A percentile compares a stretch with the other conserved stretches of the same genome.
phyloP scores from a whole-genome alignment of 2,888 invertebrate species.

The Petrophora chlorosata region DNA sequence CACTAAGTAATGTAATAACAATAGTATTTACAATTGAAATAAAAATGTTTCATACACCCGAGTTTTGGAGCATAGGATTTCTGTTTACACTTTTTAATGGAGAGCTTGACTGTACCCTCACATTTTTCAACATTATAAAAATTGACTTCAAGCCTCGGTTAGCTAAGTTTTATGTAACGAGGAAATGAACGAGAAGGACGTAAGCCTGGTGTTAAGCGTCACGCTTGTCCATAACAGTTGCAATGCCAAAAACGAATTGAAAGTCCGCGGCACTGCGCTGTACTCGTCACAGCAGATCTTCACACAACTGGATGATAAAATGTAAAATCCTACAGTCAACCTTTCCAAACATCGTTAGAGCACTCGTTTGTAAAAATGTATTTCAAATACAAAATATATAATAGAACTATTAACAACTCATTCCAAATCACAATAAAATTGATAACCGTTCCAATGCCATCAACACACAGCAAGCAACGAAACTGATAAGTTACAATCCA shows the following conservation, averaged over 20 bases:
- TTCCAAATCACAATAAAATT: conserved; percentile 16
- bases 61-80: conserved; percentile 15
- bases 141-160: too few species aligned
- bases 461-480: too few species aligned
- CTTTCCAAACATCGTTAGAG: conserved; percentile 6
- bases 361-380: conserved; percentile 21
- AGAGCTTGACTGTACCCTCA: conserved; percentile 8
- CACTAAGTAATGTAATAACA: conserved; percentile 59
- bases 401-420: conserved; percentile 29
- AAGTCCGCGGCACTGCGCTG: neutral
- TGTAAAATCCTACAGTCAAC: neutral
- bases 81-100: conserved; percentile 1
- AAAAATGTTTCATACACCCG: conserved; percentile 40
- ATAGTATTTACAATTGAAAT: conserved; percentile 69
- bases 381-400: conserved; percentile 28
- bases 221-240: too few species aligned
- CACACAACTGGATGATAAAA: neutral
- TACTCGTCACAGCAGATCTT: neutral
- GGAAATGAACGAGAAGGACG: too few species aligned
- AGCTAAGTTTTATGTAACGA: neutral
- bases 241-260: too few species aligned
- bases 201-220: too few species aligned
- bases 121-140: neutral
- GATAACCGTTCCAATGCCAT: conserved; percentile 13
- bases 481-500: too few species aligned